phyloP scores from a whole-genome alignment of 2,888 invertebrate genomes.

The Sarcophaga subvicina region DNA sequence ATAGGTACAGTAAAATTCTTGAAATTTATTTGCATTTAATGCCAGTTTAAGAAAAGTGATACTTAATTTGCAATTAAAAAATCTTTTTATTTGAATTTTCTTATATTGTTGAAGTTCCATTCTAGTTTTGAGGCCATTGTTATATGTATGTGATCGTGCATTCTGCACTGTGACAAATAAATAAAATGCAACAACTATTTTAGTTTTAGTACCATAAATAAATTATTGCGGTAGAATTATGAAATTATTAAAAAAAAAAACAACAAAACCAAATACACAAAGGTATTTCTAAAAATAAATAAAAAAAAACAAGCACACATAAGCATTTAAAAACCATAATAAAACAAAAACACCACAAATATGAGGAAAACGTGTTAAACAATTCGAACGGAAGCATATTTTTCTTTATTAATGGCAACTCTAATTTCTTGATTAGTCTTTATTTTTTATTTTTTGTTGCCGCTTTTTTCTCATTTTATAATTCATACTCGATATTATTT shows the following conservation, averaged over 20 bases:
- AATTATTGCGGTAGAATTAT: constrained; percentile 11
- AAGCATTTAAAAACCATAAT: not conserved
- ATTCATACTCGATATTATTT: too few relatives aligned
- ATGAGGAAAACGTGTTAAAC: constrained; percentile 61
- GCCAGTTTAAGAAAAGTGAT: too few relatives aligned
- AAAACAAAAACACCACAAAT: not conserved
- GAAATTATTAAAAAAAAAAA: not conserved
- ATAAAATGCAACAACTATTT: too few relatives aligned
- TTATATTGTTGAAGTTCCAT: too few relatives aligned
- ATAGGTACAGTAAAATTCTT: too few relatives aligned
- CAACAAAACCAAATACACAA: too few relatives aligned
- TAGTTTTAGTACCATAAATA: not conserved
- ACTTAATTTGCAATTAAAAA: too few relatives aligned
- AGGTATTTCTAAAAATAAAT: not conserved
- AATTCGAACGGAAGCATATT: constrained; percentile 64
- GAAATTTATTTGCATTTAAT: too few relatives aligned
- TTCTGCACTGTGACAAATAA: too few relatives aligned
- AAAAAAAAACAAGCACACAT: constrained; percentile 6
- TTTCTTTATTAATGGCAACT: constrained; percentile 45
- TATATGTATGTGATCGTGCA: too few relatives aligned
- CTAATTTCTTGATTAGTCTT: constrained; percentile 41
- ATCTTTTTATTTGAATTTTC: too few relatives aligned
- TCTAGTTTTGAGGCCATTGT: too few relatives aligned
- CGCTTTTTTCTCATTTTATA: not conserved
- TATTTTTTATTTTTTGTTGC: constrained; percentile 14